A percentile compares a stretch with the other conserved stretches of the same genome.
Conservation (phyloP, 2,888 invertebrate species). For the Eupithecia pulchellata region DNA sequence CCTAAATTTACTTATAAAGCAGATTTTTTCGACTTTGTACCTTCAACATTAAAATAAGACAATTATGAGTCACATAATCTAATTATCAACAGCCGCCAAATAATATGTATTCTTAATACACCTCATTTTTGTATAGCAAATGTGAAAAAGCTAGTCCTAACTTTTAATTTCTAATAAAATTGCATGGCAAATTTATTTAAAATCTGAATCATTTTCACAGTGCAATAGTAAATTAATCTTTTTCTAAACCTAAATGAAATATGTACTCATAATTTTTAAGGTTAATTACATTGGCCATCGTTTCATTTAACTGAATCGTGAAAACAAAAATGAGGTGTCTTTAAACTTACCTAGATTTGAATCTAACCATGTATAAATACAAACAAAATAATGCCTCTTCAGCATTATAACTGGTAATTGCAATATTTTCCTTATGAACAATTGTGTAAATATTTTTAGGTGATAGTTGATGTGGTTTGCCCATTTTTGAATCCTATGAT, state of each 20-base stretch:
- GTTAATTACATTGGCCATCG: background rate
- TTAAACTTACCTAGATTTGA: constrained; percentile 37
- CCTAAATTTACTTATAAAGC: background rate
- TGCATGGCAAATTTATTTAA: background rate
- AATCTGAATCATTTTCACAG: background rate
- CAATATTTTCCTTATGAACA: constrained; percentile 38
- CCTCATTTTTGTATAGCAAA: constrained; percentile 26
- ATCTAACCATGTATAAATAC: background rate
- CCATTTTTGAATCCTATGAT: constrained; percentile 64
- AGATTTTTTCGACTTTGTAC: background rate
- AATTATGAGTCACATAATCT: constrained; percentile 12
- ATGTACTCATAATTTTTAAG: background rate
- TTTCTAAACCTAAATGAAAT: background rate
- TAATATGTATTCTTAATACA: constrained; percentile 12
- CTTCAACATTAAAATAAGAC: background rate
- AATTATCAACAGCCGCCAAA: background rate
- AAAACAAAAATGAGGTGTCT: constrained; percentile 46
- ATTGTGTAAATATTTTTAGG: constrained; percentile 40
- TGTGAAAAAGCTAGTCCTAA: constrained; percentile 9
- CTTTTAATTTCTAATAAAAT: background rate
- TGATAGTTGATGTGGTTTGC: constrained; percentile 59
- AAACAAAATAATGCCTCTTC: constrained; percentile 9
- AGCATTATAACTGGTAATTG: constrained; percentile 45
- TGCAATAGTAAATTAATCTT: background rate
- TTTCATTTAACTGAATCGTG: background rate